Evolutionary conservation across 2,797 vertebrate genomes (phyloP).

Genomic region (Rhabdophis nuchalis): DNA sequence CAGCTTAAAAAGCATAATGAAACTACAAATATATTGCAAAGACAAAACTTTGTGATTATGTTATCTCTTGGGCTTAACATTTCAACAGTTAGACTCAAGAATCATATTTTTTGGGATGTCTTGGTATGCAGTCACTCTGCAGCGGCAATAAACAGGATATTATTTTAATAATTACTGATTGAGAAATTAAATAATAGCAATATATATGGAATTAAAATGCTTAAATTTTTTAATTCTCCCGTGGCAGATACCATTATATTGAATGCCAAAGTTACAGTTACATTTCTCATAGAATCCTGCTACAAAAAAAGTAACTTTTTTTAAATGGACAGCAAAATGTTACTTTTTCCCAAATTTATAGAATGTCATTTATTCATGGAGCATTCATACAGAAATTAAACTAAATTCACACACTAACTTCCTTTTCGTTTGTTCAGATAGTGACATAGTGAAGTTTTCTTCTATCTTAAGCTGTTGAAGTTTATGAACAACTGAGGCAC

Average conservation of each 20-base stretch:
- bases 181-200: neutral
- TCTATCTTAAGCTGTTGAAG: neutral
- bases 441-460: neutral
- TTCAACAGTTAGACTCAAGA: conserved; percentile 35
- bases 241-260: neutral
- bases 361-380: neutral
- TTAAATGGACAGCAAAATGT: neutral
- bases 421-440: neutral
- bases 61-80: conserved; percentile 35
- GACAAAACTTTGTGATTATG: conserved; percentile 24
- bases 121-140: conserved; percentile 46
- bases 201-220: neutral
- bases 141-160: neutral
- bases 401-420: neutral
- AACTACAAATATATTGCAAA: neutral
- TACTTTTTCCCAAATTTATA: neutral
- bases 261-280: neutral
- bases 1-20: neutral
- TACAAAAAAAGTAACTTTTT: neutral
- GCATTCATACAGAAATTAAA: neutral
- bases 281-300: neutral
- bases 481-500: neutral
- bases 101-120: conserved; percentile 46
- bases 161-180: neutral
- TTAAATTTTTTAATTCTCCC: neutral